Evolutionary conservation across 2,888 invertebrate genomes (phyloP), one percentile per base, ranked within the genome.

Genomic region (Cheilosia scutellata): DNA sequence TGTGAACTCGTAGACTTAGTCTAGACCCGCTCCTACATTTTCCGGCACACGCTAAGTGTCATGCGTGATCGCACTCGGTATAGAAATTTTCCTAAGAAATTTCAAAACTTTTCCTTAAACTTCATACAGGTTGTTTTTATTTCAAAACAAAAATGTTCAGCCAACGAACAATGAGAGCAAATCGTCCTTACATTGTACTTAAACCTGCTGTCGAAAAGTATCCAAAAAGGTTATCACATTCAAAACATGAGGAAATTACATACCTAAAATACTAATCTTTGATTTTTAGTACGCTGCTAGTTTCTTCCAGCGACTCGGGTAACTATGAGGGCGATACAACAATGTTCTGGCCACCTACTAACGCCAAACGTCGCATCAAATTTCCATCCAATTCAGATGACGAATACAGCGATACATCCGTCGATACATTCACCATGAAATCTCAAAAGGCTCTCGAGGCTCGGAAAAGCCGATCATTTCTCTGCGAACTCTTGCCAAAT

Each of bases 251-350:
- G 1, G 4, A 2, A n/a, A 9, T 11, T 20, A 0, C 5, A 0
- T 7, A 33, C 1, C 31, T 6, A 20, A 33, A 5, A 5, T 25
- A 16, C n/a, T n/a, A 20, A 4, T 47, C 9, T 29, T 65, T 37
- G 25, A n/a, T 27, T 44, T 66, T 33, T 25, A 65, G 82, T 7
- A 76, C 82, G 4, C 53, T 51, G 29, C 55, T 31, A 4, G 16
- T 58, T n/a, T 37, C 60, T 2, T 47, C 71, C 0, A 72, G 20
- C n/a, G 60, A 53, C 37, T 20, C n/a, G n/a, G 75, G 75, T 20
- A 63, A 70, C 40, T 75, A 76, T 63, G 82, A 82, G 58, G 82
- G 82, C 13, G 82, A 82, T 5, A 2, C n/a, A 9, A 51, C 76
- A 31, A 72, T 66, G 76, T 60, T 82, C 31, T 29, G 40, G 25